phyloP scores from a whole-genome alignment of 2,113 vertebrate genomes.

The Dendrocopos noguchii region DNA sequence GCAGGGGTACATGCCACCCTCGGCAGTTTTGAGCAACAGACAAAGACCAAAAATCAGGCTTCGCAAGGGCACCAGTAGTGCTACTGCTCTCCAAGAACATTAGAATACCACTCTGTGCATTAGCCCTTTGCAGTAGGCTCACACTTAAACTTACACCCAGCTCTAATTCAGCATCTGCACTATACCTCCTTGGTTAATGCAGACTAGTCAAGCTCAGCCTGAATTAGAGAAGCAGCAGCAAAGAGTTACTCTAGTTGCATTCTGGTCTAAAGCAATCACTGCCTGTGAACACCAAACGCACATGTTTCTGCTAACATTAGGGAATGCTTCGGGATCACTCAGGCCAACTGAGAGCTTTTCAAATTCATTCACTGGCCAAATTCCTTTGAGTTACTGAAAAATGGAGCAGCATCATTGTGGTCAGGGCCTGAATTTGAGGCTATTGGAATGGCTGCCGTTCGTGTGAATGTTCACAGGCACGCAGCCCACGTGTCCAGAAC shows the following conservation, averaged over 20 bases:
- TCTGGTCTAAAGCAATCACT: fast-evolving
- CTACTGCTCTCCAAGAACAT: not conserved
- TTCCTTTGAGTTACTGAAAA: constrained; percentile 27
- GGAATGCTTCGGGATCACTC: constrained; percentile 20
- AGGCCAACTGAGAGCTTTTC: not conserved
- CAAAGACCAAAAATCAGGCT: not conserved
- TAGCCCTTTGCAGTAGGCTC: not conserved
- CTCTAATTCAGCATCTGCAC: not conserved
- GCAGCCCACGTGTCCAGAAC: not conserved
- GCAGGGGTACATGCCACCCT: not conserved
- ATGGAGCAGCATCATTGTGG: not conserved
- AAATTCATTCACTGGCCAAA: constrained; percentile 15
- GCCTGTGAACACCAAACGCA: not conserved
- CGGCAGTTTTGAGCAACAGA: not conserved
- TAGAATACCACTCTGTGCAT: not conserved
- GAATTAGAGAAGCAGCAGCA: not conserved
- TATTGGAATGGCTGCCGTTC: not conserved
- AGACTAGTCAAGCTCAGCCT: not conserved
- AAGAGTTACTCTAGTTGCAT: not conserved
- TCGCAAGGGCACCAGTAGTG: not conserved
- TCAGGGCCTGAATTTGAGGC: not conserved
- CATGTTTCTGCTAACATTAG: constrained; percentile 15
- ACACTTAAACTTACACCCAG: not conserved
- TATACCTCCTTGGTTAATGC: not conserved
- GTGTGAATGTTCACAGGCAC: not conserved